phyloP scores from a whole-genome alignment of 2,113 vertebrate species.

The Cacatua alba region DNA sequence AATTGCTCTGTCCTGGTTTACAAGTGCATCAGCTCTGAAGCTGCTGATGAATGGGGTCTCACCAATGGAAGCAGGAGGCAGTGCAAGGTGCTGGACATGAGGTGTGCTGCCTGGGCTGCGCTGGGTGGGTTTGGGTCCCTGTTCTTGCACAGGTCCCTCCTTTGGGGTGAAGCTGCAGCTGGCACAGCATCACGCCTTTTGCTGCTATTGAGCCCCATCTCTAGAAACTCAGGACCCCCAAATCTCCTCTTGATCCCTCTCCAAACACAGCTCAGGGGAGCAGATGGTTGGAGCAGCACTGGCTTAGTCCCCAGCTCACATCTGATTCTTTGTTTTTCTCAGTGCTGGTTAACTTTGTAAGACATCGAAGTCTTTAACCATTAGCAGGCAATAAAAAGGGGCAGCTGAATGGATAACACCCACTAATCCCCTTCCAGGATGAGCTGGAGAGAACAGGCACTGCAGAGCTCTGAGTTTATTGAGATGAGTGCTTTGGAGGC shows the following conservation, averaged over 20 bases:
- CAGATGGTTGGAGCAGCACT: background rate
- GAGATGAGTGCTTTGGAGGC: background rate
- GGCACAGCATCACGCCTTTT: background rate
- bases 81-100: fast-evolving
- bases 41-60: background rate
- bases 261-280: background rate
- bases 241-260: background rate
- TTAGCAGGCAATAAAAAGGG: constrained; percentile 45
- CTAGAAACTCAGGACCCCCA: background rate
- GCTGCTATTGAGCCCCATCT: background rate
- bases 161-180: background rate
- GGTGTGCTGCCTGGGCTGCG: background rate
- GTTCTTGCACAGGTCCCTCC: background rate
- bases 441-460: background rate
- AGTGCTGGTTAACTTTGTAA: background rate
- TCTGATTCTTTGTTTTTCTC: background rate
- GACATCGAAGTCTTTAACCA: background rate
- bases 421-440: constrained; percentile 48
- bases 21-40: background rate
- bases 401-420: constrained; percentile 25
- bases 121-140: background rate
- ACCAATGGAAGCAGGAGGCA: background rate
- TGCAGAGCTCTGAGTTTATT: background rate
- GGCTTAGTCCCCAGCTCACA: background rate
- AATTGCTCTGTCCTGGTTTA: background rate